A percentile compares a stretch with the other conserved stretches of the same genome.
Evolutionary conservation across 30 jellyfish, hydroid and myxozoan species (phyloP).

Genomic region (Hydractinia symbiolongicarpus): DNA sequence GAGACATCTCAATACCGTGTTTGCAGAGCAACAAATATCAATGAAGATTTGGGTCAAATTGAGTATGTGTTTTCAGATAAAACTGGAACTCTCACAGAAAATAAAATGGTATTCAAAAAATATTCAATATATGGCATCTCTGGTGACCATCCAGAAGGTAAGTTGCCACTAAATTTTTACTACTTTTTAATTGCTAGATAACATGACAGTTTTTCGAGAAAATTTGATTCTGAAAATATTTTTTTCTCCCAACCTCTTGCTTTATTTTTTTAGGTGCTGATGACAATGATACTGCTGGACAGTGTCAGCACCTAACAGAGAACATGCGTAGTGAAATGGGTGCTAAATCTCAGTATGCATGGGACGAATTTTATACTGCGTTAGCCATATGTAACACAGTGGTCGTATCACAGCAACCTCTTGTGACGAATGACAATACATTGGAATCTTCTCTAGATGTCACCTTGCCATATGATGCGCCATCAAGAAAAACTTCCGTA

Average conservation of each 20-base stretch:
- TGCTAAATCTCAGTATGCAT: conserved; percentile 30
- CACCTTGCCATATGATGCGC: neutral
- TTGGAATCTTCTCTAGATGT: conserved; percentile 5
- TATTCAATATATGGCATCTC: conserved; percentile 68
- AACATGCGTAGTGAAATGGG: conserved; percentile 28
- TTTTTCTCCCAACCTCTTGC: neutral
- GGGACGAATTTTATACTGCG: conserved; percentile 84
- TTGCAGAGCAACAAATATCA: conserved; percentile 87
- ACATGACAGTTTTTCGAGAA: neutral
- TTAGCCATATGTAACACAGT: conserved; percentile 82
- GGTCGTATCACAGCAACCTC: conserved; percentile 49
- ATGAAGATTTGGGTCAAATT: conserved; percentile 97
- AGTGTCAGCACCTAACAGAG: conserved; percentile 34
- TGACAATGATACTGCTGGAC: conserved; percentile 19
- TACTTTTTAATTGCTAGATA: neutral
- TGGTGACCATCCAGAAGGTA: conserved; percentile 13
- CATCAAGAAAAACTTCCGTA: neutral
- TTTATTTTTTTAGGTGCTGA: conserved; percentile 27
- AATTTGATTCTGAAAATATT: neutral
- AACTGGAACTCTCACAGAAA: conserved; percentile 94
- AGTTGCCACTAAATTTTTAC: neutral
- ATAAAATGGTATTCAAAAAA: conserved; percentile 76
- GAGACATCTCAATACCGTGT: conserved; percentile 60
- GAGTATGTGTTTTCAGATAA: conserved; percentile 86
- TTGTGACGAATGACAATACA: neutral